A percentile compares a stretch with the other conserved stretches of the same genome.
Evolutionary conservation across 2,113 vertebrate genomes (phyloP).

Genomic region (Orycteropus afer): DNA sequence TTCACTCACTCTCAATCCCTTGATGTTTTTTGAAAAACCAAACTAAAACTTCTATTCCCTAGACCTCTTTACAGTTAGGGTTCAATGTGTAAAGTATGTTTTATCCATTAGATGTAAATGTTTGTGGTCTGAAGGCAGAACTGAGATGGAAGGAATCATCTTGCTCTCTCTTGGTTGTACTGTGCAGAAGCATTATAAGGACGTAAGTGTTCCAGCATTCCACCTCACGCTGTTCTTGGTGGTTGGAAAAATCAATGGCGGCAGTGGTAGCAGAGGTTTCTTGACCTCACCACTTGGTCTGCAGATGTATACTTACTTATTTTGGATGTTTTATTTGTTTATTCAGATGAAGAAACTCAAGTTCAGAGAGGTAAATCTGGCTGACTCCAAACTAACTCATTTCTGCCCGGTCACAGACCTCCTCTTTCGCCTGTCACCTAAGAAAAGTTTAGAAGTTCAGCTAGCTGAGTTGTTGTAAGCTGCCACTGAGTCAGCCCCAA

Average conservation of each 20-base stretch:
- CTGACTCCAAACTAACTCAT: background rate
- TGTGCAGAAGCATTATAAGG: background rate
- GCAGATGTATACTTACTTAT: background rate
- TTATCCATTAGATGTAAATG: background rate
- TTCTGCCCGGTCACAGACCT: background rate
- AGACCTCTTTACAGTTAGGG: background rate
- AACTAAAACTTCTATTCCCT: background rate
- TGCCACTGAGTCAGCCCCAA: no score
- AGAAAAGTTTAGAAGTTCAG: background rate
- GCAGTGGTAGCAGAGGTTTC: no score
- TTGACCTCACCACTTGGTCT: background rate
- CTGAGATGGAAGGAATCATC: background rate
- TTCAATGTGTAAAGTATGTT: background rate
- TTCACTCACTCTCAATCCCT: background rate
- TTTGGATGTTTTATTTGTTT: background rate
- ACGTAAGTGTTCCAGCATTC: background rate
- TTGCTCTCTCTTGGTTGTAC: fast-evolving
- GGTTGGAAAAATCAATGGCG: background rate
- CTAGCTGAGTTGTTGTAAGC: background rate
- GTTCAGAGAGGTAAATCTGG: background rate
- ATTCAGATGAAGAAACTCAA: no score
- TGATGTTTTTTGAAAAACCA: background rate
- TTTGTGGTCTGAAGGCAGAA: background rate
- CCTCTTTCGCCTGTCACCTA: background rate
- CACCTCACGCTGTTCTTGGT: background rate